Conservation (phyloP, 2,113 vertebrate species). For the Numenius arquata region DNA sequence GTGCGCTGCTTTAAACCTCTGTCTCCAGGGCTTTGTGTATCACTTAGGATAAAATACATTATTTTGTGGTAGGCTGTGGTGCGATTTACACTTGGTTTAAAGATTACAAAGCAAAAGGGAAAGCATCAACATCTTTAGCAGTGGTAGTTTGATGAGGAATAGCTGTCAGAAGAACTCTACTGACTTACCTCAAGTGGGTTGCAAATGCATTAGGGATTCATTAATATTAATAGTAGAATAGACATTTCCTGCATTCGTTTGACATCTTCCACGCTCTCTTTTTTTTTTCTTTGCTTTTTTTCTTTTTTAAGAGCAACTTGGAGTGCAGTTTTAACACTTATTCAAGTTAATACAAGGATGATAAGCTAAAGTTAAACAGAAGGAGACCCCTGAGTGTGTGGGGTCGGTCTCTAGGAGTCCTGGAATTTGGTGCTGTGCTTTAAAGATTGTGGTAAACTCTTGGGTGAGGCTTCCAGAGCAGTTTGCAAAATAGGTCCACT, state of each 20-base stretch:
- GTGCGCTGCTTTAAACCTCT: constrained; percentile 12
- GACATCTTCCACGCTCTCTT: not conserved
- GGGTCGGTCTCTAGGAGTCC: constrained; percentile 35
- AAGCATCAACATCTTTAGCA: constrained; percentile 48
- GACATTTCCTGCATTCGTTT: constrained; percentile 48
- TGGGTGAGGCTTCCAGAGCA: not conserved
- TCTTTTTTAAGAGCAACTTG: not conserved
- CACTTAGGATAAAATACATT: constrained; percentile 31
- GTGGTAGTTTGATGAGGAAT: constrained; percentile 33
- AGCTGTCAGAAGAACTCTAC: constrained; percentile 26
- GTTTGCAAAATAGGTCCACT: not conserved
- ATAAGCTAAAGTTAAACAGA: constrained; percentile 50
- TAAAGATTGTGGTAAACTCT: not conserved
- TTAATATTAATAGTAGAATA: constrained; percentile 56
- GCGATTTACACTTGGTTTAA: constrained; percentile 45
- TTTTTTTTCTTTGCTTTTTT: not conserved
- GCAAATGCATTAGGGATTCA: constrained; percentile 59
- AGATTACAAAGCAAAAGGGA: constrained; percentile 55
- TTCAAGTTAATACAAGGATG: constrained; percentile 20
- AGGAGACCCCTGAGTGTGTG: constrained; percentile 55
- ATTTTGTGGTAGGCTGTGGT: constrained; percentile 31
- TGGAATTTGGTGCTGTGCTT: constrained; percentile 48
- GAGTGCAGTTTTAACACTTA: constrained; percentile 38
- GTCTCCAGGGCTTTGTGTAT: constrained; percentile 41
- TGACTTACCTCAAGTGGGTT: constrained; percentile 50